phyloP scores from a whole-genome alignment of 2,113 vertebrate genomes.

The Xenopus tropicalis region UCB_Xtro_10.0 CM004451.2:60465501-60466000 shows the following conservation, averaged over 20 bases:
- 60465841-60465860: background rate
- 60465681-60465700: too few relatives aligned
- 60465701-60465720: slow-evolving; percentile 1
- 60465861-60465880: too few relatives aligned
- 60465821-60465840: slow-evolving; percentile 9
- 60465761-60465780: slow-evolving; percentile 40
- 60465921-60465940: background rate
- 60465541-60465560: too few relatives aligned
- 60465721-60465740: slow-evolving; percentile 23
- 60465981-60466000: background rate
- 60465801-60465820: slow-evolving; percentile 20
- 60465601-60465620: too few relatives aligned
- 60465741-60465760: slow-evolving; percentile 19
- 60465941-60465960: slow-evolving; percentile 28
- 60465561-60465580: too few relatives aligned
- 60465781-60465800: slow-evolving; percentile 44
- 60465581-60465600: too few relatives aligned
- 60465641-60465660: too few relatives aligned
- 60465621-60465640: too few relatives aligned
- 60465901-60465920: slow-evolving; percentile 12
- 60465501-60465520: too few relatives aligned
- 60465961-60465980: slow-evolving; percentile 13
- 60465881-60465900: slow-evolving; percentile 6
- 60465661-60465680: too few relatives aligned
- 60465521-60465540: too few relatives aligned